Evolutionary conservation across 2,888 invertebrate genomes (phyloP), one percentile per base, ranked within the genome.

Genomic region (Idaea aversata): DNA sequence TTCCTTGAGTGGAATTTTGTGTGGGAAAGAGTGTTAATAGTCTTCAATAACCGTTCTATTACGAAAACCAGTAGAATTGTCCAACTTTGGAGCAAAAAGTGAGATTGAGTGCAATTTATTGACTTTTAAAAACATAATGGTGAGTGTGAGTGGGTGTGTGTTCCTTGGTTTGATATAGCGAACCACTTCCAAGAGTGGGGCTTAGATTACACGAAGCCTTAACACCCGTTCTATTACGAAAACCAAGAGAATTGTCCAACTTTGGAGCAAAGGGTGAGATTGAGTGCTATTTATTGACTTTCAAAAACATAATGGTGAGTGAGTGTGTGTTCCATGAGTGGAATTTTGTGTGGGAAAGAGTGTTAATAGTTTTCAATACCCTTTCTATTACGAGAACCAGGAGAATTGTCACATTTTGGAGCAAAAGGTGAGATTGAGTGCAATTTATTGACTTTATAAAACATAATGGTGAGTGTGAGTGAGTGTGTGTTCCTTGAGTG

Each of bases 131-230:
- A 25, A 25, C 25, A 2, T 25, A 25, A 25, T 25, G 3, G 25
- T 25, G 25, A 25, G 25, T 25, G 25, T 2, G 25, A 2, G 25
- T n/a, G n/a, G n/a, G n/a, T n/a, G n/a, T 25, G 25, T 25, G 25
- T 25, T 25, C 38, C 15, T n/a, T 38, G 96, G 0, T 99, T 98
- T 87, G 99, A 99, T 87, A 92, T 99, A 63, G 98, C 98, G 4
- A 99, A 99, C 88, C 99, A 99, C 81, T 98, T 99, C 85, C 94
- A 97, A 71, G 99, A 99, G 85, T 98, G 98, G 97, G 95, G 95
- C 0, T 97, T 97, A 82, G 97, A 98, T 82, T 98, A 99, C 86
- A 97, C 96, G 0, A 95, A 95, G 67, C 94, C 95, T 0, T 93
- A 95, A 47, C 94, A 95, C 75, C 98, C 98, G 0, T 96, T 95